phyloP scores from a whole-genome alignment of 2,113 vertebrate species.

The Orycteropus afer region DNA sequence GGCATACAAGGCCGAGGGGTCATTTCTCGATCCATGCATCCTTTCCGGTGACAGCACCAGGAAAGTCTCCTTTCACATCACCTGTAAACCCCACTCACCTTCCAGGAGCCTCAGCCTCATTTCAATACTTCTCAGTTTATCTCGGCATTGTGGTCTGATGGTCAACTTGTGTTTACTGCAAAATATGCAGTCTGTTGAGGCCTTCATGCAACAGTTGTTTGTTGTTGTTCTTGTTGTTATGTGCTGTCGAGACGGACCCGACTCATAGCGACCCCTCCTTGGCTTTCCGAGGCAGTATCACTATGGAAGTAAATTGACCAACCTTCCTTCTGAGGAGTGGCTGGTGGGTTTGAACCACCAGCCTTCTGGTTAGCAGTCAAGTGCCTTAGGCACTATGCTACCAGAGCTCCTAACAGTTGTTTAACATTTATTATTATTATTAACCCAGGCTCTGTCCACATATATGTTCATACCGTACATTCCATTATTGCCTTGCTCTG shows the following conservation, averaged over 20 bases:
- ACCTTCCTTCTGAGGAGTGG: too few species aligned
- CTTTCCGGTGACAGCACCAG: background rate
- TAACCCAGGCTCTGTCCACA: background rate
- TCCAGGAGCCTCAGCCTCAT: background rate
- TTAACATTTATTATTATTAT: too few species aligned
- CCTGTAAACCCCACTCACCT: background rate
- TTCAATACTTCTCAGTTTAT: background rate
- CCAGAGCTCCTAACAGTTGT: too few species aligned
- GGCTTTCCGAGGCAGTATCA: too few species aligned
- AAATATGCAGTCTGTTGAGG: background rate
- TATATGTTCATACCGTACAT: fast-evolving
- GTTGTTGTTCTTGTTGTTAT: too few species aligned
- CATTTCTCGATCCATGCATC: background rate
- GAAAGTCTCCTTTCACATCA: background rate
- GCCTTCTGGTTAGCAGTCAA: too few species aligned
- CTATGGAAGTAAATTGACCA: too few species aligned
- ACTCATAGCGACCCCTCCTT: too few species aligned
- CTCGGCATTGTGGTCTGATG: background rate
- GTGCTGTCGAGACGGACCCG: too few species aligned
- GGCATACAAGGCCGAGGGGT: background rate
- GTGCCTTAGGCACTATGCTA: too few species aligned
- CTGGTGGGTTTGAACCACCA: too few species aligned
- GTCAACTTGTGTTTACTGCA: background rate
- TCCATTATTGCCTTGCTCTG: background rate
- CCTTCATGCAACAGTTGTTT: background rate